Base-by-base conservation (phyloP, 2,797 vertebrate genomes). In the Pipistrellus kuhlii region DNA sequence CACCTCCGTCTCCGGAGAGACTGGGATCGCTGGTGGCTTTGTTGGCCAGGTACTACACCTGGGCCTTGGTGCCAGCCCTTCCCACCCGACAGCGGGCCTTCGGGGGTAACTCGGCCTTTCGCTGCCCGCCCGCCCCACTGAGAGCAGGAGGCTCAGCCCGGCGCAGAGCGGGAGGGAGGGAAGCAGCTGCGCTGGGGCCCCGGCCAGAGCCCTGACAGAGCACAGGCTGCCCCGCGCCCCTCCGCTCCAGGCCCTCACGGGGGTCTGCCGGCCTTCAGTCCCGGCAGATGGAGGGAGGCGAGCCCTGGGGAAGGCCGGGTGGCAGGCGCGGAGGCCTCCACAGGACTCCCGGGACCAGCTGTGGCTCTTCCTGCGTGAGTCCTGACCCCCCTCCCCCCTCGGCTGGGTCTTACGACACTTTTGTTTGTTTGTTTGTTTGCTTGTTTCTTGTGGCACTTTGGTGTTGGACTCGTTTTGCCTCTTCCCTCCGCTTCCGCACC, bases 301-400 rank as follows among this genome's bases (percentile, higher is more conserved):
- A 18, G 55, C 64, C 57, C 35, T 6, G 18, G 68, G 14, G 13
- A 9, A 18, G 23, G 44, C 73, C 4, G 18, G 53, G 53, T 64
- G 75, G 14, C 1, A 0, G 64, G 25, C 6, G 1, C 59, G 5
- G 5, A 1, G 4, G 14, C 15, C 27, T 69, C 41, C 32, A 3
- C 4, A 87, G 25, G 78, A 72, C 25, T 38, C 51, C 23, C 27
- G 46, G 64, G 3, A 41, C 48, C 81, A 10, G 18, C 32, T 66
- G 7, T 0, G 0, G 20, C 44, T 86, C 82, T 71, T 17, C 18
- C 25, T 38, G 71, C 46, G 0, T 0, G 13, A 35, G 38, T 9
- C 27, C 35, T 20, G 27, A 32, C 30, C 18, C 55, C 38, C 38
- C 25, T 11, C 8, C 5, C 14, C 48, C 59, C 21, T 68, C 18